Percentiles rank a stretch among this genome's conserved stretches.
Evolutionary conservation across 2,797 vertebrate species (phyloP).

Genomic region (Microchirus variegatus): DNA sequence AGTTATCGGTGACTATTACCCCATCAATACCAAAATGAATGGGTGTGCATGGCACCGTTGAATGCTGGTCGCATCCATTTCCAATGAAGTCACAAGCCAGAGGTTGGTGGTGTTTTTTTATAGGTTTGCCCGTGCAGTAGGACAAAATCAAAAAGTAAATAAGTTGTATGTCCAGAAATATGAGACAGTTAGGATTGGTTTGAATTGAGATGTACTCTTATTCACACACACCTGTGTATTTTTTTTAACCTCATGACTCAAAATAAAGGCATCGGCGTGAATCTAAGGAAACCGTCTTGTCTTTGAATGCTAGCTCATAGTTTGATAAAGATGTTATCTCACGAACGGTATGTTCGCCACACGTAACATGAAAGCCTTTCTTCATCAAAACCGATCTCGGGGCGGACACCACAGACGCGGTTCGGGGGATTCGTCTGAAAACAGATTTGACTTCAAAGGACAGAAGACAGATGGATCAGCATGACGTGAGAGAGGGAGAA

Average conservation of each 20-base stretch:
- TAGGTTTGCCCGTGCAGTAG: too few relatives aligned
- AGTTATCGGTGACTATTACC: too few relatives aligned
- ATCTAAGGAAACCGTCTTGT: neutral
- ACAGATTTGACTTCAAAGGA: neutral
- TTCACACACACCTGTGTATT: neutral
- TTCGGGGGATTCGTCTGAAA: neutral
- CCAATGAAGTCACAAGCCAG: too few relatives aligned
- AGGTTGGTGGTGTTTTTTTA: too few relatives aligned
- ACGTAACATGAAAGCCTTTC: neutral
- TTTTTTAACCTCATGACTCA: neutral
- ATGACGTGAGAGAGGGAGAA: neutral
- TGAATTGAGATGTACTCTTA: too few relatives aligned
- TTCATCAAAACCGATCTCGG: neutral
- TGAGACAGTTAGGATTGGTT: too few relatives aligned
- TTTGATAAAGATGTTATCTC: conserved; percentile 3
- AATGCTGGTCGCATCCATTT: too few relatives aligned
- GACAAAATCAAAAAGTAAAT: too few relatives aligned
- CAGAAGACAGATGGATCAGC: conserved; percentile 10
- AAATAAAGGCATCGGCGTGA: neutral
- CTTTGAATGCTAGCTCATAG: conserved; percentile 6
- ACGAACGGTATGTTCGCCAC: neutral
- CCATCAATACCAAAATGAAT: too few relatives aligned
- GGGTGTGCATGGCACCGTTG: too few relatives aligned
- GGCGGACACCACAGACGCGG: neutral
- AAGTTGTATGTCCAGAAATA: too few relatives aligned